Percentiles rank a stretch among this genome's conserved stretches.
Conservation (phyloP, 2,797 vertebrate species). For the Spheniscus humboldti region DNA sequence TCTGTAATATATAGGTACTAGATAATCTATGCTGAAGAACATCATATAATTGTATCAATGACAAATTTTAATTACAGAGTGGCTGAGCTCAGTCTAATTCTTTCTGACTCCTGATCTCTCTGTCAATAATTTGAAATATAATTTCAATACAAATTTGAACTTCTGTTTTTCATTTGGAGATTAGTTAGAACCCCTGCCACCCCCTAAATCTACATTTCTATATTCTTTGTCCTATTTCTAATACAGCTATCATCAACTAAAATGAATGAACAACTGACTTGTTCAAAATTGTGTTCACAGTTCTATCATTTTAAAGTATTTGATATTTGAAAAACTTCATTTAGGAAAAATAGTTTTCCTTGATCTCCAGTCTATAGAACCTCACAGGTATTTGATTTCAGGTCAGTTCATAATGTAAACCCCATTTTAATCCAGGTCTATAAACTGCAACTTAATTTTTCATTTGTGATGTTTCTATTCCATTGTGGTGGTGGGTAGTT, state of each 20-base stretch:
- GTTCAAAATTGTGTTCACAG: neutral
- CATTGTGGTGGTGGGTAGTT: neutral
- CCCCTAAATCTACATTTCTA: rapidly evolving
- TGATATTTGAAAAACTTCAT: neutral
- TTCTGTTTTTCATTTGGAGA: neutral
- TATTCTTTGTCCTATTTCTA: neutral
- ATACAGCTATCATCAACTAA: neutral
- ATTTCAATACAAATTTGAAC: neutral
- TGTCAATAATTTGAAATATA: neutral
- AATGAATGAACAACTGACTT: neutral
- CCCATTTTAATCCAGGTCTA: neutral
- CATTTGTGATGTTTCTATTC: neutral
- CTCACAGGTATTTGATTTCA: neutral
- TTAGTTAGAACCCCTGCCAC: neutral
- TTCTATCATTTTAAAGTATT: neutral
- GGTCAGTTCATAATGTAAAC: neutral
- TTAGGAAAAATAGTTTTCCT: neutral
- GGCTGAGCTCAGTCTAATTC: neutral
- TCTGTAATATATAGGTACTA: neutral
- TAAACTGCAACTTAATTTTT: neutral
- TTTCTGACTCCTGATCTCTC: neutral
- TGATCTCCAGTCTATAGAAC: neutral
- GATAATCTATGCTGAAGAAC: neutral
- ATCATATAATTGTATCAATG: neutral
- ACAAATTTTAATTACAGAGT: neutral